Evolutionary conservation across 2,888 invertebrate genomes (phyloP).

Genomic region (Dicyrtoma fusca): DNA sequence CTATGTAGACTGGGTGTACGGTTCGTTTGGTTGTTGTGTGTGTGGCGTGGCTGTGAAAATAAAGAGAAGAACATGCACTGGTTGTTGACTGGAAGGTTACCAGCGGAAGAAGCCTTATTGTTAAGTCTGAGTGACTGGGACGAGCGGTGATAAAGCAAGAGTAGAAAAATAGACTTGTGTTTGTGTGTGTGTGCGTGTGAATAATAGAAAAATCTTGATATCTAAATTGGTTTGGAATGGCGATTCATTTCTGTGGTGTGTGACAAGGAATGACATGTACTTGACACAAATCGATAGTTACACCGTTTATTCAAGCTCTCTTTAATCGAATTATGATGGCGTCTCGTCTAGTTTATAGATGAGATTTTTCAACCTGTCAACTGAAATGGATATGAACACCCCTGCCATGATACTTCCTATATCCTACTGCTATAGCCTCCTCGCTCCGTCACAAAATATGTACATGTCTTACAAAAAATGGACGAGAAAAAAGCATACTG

Average conservation of each 20-base stretch:
- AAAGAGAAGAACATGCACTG: constrained; percentile 6
- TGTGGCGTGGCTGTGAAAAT: constrained; percentile 24
- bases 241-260: constrained; percentile 45
- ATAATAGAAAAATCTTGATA: constrained; percentile 54
- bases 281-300: constrained; percentile 55
- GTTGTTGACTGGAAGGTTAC: constrained; percentile 14
- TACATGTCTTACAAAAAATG: too few relatives aligned
- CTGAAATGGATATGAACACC: constrained; percentile 32
- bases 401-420: not conserved
- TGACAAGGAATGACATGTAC: constrained; percentile 54
- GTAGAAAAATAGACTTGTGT: constrained; percentile 13
- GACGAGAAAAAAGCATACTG: too few relatives aligned
- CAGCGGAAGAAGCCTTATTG: constrained; percentile 7
- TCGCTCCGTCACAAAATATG: too few relatives aligned
- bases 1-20: not conserved
- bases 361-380: constrained; percentile 49
- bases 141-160: constrained; percentile 1
- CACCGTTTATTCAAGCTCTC: constrained; percentile 33
- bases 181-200: constrained; percentile 36
- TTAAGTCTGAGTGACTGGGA: constrained; percentile 10
- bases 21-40: not conserved
- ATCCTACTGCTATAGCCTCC: too few relatives aligned
- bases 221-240: constrained; percentile 48
- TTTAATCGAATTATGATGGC: constrained; percentile 48
- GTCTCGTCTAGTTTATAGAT: constrained; percentile 44